These are phyloP conservation scores for Chloroceryle aenea DNA, from an alignment of 2,113 vertebrate species.

Conservation along the genomic window DNA sequence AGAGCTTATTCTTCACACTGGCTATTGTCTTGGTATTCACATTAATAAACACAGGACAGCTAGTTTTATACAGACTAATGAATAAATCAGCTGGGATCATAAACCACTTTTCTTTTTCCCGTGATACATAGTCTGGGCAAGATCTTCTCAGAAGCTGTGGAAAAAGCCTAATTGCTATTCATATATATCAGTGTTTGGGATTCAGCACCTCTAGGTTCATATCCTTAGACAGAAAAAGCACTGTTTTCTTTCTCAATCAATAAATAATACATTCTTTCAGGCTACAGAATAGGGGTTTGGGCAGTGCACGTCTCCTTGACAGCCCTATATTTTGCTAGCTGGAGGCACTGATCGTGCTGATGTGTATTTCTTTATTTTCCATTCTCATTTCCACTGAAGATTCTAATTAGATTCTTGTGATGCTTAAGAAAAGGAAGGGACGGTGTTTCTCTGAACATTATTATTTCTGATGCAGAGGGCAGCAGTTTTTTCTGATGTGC, in stretches of 20 bases:
- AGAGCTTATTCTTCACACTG: not conserved
- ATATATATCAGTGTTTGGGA: not conserved
- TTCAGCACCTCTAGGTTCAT: not conserved
- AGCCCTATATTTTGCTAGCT: not conserved
- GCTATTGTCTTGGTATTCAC: not conserved
- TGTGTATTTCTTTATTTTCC: slow-evolving; percentile 19
- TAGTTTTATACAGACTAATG: not conserved
- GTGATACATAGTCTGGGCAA: not conserved
- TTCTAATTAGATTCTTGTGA: not conserved
- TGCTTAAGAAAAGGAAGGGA: not conserved
- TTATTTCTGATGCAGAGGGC: not conserved
- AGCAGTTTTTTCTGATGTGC: slow-evolving; percentile 14
- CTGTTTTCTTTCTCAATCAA: not conserved
- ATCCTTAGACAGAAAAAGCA: not conserved
- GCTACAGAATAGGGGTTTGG: rapidly evolving
- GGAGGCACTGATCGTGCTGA: not conserved
- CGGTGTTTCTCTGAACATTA: not conserved
- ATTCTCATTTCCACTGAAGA: slow-evolving; percentile 5
- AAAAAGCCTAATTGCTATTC: not conserved
- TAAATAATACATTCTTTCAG: not conserved
- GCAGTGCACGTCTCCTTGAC: not conserved
- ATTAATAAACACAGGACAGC: not conserved
- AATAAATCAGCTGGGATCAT: not conserved
- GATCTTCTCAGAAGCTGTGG: not conserved
- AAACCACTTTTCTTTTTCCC: not conserved